Conservation (phyloP, 2,113 vertebrate genomes). For the Dinomys branickii region DNA sequence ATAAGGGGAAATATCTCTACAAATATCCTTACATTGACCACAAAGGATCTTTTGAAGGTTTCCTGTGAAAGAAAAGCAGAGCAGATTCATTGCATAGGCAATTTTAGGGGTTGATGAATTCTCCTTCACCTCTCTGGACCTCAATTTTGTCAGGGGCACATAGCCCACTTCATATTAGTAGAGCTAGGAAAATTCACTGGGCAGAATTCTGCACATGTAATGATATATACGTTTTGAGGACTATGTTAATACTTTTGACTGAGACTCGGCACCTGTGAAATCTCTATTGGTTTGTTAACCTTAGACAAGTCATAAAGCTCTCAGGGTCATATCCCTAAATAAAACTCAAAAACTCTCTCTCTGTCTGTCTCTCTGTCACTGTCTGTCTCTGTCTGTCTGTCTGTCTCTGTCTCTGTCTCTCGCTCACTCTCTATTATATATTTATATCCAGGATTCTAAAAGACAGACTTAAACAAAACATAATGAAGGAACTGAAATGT, state of each 20-base stretch:
- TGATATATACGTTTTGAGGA: not conserved
- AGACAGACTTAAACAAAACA: not conserved
- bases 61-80: constrained; percentile 51
- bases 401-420: no score
- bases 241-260: not conserved
- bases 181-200: constrained; percentile 46
- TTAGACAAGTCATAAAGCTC: not conserved
- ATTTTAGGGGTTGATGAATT: constrained; percentile 59
- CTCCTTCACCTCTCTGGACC: constrained; percentile 36
- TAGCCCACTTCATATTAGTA: constrained; percentile 1
- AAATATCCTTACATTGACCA: constrained; percentile 50
- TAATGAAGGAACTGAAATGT: not conserved
- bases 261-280: constrained; percentile 15
- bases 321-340: constrained; percentile 15
- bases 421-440: no score
- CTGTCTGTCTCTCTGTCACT: no score
- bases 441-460: not conserved
- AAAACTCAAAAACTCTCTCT: not conserved
- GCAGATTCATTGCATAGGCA: constrained; percentile 42
- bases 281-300: not conserved
- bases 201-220: constrained; percentile 37
- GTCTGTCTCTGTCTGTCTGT: no score
- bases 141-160: constrained; percentile 26
- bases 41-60: constrained; percentile 34
- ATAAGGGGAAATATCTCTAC: not conserved